A percentile compares a stretch with the other conserved stretches of the same genome.
phyloP scores from a whole-genome alignment of 2,113 vertebrate species.

The Scomber colias region DNA sequence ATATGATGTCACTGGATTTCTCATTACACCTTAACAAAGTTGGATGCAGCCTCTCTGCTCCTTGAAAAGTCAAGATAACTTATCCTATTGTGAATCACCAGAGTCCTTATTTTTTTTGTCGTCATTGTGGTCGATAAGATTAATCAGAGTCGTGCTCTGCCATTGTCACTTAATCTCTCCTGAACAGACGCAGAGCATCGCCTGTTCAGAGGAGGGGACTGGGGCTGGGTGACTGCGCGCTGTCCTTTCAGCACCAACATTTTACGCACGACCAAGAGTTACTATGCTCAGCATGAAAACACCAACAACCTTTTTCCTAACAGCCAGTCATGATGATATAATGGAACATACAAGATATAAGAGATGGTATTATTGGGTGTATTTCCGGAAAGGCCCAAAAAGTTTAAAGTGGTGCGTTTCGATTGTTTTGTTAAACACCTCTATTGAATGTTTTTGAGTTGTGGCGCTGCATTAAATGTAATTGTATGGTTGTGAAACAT shows the following conservation, averaged over 20 bases:
- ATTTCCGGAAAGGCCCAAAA: neutral
- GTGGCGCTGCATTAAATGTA: neutral
- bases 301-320: neutral
- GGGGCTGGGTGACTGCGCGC: constrained; percentile 53
- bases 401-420: neutral
- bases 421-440: neutral
- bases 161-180: neutral
- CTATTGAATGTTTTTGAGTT: neutral
- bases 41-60: neutral
- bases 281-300: neutral
- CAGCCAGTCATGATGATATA: constrained; percentile 6
- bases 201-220: neutral
- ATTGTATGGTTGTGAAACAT: neutral
- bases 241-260: constrained; percentile 79
- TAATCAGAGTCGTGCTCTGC: neutral
- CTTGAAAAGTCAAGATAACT: neutral
- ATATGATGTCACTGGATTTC: neutral
- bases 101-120: neutral
- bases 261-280: constrained; percentile 14
- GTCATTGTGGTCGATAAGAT: neutral
- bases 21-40: neutral
- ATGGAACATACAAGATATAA: neutral
- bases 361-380: neutral
- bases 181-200: neutral
- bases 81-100: constrained; percentile 12